Evolutionary conservation across 2,797 vertebrate genomes (phyloP).

Genomic region (Oceanodroma leucorhoa): DNA sequence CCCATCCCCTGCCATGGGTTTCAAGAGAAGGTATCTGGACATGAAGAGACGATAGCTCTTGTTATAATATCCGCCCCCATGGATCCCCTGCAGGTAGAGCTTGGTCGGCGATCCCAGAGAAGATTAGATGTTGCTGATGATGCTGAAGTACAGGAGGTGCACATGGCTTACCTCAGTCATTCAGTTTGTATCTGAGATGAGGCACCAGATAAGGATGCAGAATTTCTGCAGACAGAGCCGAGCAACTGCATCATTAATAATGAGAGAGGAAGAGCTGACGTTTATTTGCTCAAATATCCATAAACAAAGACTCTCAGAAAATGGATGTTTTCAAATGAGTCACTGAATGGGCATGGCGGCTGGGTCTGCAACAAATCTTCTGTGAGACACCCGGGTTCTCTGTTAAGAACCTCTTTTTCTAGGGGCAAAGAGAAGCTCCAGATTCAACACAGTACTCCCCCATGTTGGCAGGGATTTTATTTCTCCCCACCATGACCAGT

Average conservation of each 20-base stretch:
- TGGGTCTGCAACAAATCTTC: conserved; percentile 18
- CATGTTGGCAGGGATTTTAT: not conserved
- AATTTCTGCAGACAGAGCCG: conserved; percentile 27
- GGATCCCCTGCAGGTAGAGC: conserved; percentile 18
- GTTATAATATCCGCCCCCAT: not conserved
- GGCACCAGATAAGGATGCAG: conserved; percentile 33
- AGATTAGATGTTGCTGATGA: conserved; percentile 54
- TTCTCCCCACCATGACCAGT: not conserved
- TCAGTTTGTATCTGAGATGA: conserved; percentile 47
- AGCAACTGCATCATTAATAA: conserved; percentile 53
- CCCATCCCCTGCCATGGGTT: not conserved
- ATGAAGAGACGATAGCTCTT: not conserved
- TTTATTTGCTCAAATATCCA: conserved; percentile 65
- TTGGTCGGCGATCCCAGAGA: not conserved
- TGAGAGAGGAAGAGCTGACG: conserved; percentile 50
- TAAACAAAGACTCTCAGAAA: conserved; percentile 66
- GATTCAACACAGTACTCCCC: not conserved
- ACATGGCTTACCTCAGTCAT: conserved; percentile 8
- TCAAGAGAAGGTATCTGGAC: not conserved
- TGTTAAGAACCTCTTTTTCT: not conserved
- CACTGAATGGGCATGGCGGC: not conserved
- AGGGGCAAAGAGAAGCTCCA: not conserved
- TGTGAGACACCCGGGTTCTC: not conserved
- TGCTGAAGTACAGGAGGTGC: conserved; percentile 37
- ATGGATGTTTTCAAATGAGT: conserved; percentile 62